phyloP scores from a whole-genome alignment of 2,113 vertebrate species.

The Garra rufa region DNA sequence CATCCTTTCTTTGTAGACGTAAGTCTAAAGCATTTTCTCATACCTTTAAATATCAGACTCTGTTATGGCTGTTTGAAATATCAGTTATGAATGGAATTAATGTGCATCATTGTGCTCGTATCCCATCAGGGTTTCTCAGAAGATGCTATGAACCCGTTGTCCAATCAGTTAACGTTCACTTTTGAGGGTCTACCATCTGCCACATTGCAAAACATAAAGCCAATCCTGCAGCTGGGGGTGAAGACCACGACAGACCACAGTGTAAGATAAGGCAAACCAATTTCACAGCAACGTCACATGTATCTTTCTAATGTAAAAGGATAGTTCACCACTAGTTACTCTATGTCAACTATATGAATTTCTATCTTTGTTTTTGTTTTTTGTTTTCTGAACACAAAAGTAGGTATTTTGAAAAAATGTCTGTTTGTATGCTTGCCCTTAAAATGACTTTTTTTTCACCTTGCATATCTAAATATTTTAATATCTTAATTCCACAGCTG shows the following conservation, averaged over 20 bases:
- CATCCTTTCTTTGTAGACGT: conserved; percentile 64
- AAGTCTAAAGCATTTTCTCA: conserved; percentile 6
- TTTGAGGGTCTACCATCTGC: conserved; percentile 64
- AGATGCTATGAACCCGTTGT: conserved; percentile 67
- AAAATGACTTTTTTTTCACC: too few relatives aligned
- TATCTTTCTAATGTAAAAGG: neutral
- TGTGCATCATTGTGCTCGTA: neutral
- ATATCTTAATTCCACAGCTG: too few relatives aligned
- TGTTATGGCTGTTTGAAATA: neutral
- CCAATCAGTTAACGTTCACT: conserved; percentile 69
- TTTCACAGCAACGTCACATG: conserved; percentile 65
- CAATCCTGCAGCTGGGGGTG: conserved; percentile 61
- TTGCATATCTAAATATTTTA: too few relatives aligned
- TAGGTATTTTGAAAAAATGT: neutral
- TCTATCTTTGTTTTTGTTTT: too few relatives aligned
- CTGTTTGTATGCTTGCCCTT: too few relatives aligned
- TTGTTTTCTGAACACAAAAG: neutral
- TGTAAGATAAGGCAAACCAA: conserved; percentile 63
- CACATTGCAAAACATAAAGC: conserved; percentile 34
- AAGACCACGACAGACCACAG: conserved; percentile 53
- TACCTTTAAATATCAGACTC: neutral
- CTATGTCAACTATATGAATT: neutral
- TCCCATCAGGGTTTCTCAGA: conserved; percentile 70
- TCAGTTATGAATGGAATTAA: neutral
- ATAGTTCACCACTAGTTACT: neutral